These are phyloP conservation scores for Aphyosemion australe DNA, from an alignment of 2,113 vertebrate species.

Conservation along the genomic window DNA sequence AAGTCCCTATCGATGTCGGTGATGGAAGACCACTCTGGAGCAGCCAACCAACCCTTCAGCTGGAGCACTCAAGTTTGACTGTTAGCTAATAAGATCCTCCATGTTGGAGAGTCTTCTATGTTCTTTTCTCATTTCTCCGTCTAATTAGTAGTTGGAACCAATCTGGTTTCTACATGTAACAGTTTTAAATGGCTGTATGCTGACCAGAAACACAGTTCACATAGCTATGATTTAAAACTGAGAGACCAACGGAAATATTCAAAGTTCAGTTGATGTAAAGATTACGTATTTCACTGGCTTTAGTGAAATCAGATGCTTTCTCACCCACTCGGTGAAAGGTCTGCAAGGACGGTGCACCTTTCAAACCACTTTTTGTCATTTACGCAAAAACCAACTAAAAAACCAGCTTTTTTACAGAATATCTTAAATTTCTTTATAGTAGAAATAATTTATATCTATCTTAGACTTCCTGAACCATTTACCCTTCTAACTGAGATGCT, in stretches of 20 bases:
- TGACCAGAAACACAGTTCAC: neutral
- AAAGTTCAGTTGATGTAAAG: too few relatives aligned
- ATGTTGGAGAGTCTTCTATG: constrained; percentile 36
- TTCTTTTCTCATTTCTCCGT: constrained; percentile 20
- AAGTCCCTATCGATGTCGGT: constrained; percentile 67
- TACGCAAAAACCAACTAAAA: neutral
- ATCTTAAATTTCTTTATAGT: neutral
- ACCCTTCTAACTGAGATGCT: constrained; percentile 5
- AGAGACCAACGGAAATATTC: neutral
- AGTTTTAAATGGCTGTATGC: neutral
- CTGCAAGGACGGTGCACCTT: neutral
- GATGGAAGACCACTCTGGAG: constrained; percentile 54
- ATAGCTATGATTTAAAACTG: neutral
- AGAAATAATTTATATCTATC: neutral
- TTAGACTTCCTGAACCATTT: constrained; percentile 1
- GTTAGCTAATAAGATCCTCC: constrained; percentile 54
- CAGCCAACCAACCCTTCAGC: constrained; percentile 48
- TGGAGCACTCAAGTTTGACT: constrained; percentile 45
- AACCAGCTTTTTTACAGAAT: neutral
- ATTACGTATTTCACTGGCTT: too few relatives aligned
- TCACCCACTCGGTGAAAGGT: neutral
- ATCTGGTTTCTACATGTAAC: neutral
- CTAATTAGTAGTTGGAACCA: constrained; percentile 43
- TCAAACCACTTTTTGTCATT: neutral
- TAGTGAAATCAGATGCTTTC: too few relatives aligned